phyloP scores from a whole-genome alignment of 2,797 vertebrate species.

The Halcyon smyrnensis region DNA sequence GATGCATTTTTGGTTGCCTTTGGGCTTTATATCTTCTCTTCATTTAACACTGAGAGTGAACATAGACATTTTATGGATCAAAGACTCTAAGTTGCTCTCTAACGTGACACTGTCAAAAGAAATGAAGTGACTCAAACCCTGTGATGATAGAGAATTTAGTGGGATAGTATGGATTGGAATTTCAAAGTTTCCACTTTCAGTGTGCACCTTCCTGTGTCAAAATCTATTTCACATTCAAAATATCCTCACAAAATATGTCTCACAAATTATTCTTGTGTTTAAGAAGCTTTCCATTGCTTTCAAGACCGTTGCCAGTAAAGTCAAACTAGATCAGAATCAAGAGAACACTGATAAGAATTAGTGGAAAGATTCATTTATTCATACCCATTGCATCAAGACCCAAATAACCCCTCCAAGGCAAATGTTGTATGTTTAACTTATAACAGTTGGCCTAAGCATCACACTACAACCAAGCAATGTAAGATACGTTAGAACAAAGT shows the following conservation, averaged over 20 bases:
- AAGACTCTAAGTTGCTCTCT: neutral
- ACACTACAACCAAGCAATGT: neutral
- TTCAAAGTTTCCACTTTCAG: neutral
- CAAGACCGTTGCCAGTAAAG: neutral
- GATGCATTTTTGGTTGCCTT: neutral
- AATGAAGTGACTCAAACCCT: neutral
- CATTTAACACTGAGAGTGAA: neutral
- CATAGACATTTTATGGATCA: neutral
- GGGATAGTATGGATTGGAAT: neutral
- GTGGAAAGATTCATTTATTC: neutral
- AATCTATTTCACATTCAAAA: neutral
- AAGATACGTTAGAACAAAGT: neutral
- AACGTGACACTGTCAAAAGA: neutral
- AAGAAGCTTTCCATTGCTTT: neutral
- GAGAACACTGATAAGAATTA: neutral
- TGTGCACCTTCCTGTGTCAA: neutral
- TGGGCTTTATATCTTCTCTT: neutral
- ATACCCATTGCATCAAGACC: neutral
- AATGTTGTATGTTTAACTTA: neutral
- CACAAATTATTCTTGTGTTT: neutral
- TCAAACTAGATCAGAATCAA: neutral
- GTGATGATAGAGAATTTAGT: neutral
- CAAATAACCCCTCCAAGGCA: neutral
- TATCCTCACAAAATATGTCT: neutral
- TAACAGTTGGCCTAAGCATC: neutral